These are phyloP conservation scores for Dromas ardeola DNA, from an alignment of 2,113 vertebrate species.

Conservation along the genomic window DNA sequence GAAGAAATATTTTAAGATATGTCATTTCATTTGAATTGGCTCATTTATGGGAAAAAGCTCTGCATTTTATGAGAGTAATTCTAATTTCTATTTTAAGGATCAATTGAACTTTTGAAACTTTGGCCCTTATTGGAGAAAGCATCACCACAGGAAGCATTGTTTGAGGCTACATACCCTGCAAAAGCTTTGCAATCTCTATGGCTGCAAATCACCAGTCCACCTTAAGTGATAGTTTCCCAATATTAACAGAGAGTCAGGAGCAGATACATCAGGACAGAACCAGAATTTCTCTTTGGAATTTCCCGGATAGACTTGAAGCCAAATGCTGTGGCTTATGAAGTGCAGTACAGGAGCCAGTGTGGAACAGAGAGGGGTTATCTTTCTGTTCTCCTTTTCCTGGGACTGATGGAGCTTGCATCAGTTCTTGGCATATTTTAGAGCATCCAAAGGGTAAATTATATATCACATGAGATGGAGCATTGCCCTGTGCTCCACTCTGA, in stretches of 20 bases:
- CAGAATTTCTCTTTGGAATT: neutral
- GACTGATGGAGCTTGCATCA: neutral
- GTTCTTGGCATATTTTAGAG: neutral
- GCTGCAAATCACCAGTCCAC: neutral
- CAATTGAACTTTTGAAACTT: neutral
- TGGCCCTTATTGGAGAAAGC: neutral
- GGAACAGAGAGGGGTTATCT: too few species aligned
- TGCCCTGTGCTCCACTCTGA: neutral
- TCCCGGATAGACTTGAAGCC: neutral
- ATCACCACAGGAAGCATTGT: neutral
- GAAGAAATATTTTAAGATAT: neutral
- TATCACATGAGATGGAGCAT: neutral
- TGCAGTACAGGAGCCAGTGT: neutral
- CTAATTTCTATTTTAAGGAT: neutral
- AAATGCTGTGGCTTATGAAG: neutral
- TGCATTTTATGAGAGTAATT: neutral
- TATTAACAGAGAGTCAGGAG: neutral
- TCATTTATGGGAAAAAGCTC: neutral
- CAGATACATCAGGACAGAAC: neutral
- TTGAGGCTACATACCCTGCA: fast-evolving
- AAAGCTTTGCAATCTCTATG: neutral
- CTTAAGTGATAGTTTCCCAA: neutral
- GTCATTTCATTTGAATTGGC: neutral
- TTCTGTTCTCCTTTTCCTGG: neutral
- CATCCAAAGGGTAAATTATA: neutral